These are phyloP conservation scores for Chrysoperla carnea DNA, from an alignment of 1,140 invertebrate species.

Conservation along the genomic window DNA sequence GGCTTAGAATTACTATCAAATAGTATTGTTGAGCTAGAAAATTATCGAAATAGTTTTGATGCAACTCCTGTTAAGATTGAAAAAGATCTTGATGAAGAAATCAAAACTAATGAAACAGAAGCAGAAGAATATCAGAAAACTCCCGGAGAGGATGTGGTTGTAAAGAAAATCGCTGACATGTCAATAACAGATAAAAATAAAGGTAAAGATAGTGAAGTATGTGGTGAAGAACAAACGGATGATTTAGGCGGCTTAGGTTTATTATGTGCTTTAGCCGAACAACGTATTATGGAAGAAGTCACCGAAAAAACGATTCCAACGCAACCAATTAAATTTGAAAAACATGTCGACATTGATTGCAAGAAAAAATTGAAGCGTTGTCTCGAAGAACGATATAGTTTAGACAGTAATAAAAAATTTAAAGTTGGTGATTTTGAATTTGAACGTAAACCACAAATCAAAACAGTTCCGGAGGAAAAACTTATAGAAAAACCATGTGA, in stretches of 20 bases:
- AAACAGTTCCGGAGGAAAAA: no score
- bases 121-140: background rate
- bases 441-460: background rate
- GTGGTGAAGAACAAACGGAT: slow-evolving; percentile 21
- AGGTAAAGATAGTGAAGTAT: slow-evolving; percentile 10
- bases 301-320: slow-evolving; percentile 21
- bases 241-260: slow-evolving; percentile 55
- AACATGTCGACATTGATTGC: slow-evolving; percentile 9
- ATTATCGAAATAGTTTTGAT: slow-evolving; percentile 13
- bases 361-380: slow-evolving; percentile 18
- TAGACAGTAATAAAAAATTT: background rate
- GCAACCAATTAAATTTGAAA: slow-evolving; percentile 6
- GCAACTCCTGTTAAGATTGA: slow-evolving; percentile 15
- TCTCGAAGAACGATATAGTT: background rate
- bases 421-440: background rate
- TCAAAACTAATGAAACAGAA: slow-evolving; percentile 1
- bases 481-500: no score
- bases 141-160: slow-evolving; percentile 2
- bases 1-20: slow-evolving; percentile 66
- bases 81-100: background rate
- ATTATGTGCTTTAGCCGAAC: slow-evolving; percentile 69
- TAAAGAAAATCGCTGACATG: slow-evolving; percentile 8
- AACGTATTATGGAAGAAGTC: slow-evolving; percentile 60
- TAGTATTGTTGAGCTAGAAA: slow-evolving; percentile 57
- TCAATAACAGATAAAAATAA: slow-evolving; percentile 6